A percentile compares a stretch with the other conserved stretches of the same genome.
Conservation (phyloP, 2,888 invertebrate species). For the Hedya salicella region DNA sequence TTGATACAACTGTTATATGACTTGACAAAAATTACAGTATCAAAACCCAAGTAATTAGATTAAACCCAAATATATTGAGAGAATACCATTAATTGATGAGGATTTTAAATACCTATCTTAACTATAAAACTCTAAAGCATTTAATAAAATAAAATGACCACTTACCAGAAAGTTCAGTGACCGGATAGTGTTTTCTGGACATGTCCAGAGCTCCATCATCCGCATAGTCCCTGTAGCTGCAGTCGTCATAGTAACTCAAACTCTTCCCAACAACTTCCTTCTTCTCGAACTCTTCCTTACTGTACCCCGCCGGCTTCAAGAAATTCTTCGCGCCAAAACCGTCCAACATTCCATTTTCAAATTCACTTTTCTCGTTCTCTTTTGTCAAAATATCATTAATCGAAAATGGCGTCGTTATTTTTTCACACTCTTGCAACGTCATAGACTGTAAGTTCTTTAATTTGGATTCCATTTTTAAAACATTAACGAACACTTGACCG, state of each 20-base stretch:
- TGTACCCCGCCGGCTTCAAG: slow-evolving; percentile 58
- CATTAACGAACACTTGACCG: slow-evolving; percentile 65
- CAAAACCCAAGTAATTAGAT: too few species aligned
- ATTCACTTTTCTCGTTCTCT: slow-evolving; percentile 78
- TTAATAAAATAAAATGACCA: slow-evolving; percentile 5
- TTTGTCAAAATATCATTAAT: slow-evolving; percentile 90
- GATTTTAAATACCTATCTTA: too few species aligned
- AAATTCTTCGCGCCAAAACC: slow-evolving; percentile 75
- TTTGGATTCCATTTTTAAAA: slow-evolving; percentile 76
- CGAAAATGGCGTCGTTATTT: slow-evolving; percentile 87
- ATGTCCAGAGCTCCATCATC: slow-evolving; percentile 81
- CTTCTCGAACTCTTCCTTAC: slow-evolving; percentile 65
- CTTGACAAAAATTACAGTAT: too few species aligned
- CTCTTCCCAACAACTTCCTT: slow-evolving; percentile 72
- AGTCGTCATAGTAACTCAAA: slow-evolving; percentile 76
- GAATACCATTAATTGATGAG: too few species aligned
- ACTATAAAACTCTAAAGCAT: too few species aligned
- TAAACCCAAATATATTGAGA: too few species aligned
- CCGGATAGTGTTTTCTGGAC: slow-evolving; percentile 78
- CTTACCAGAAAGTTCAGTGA: slow-evolving; percentile 79
- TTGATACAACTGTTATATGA: too few species aligned
- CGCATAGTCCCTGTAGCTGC: slow-evolving; percentile 69
- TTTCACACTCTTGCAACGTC: slow-evolving; percentile 74
- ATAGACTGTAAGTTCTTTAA: slow-evolving; percentile 69
- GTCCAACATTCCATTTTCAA: slow-evolving; percentile 73